These are phyloP conservation scores for Beris morrisii DNA, from an alignment of 2,888 invertebrate species.

Conservation along the genomic window DNA sequence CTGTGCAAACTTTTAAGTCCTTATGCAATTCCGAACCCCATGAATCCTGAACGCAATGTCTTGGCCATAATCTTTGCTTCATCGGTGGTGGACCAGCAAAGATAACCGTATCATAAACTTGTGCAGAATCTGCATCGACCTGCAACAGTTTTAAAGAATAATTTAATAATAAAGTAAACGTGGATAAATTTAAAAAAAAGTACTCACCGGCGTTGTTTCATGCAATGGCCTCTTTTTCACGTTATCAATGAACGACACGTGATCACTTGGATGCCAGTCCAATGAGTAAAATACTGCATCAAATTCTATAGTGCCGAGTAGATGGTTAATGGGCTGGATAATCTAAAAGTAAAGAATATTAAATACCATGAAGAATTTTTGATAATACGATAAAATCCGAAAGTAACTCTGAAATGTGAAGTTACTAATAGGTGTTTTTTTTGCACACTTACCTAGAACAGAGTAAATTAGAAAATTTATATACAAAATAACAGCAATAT, in stretches of 20 bases:
- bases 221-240: slow-evolving; percentile 75
- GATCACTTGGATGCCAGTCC: slow-evolving; percentile 97
- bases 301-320: slow-evolving; percentile 79
- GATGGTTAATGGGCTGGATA: slow-evolving; percentile 85
- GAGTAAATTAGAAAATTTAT: too few species aligned
- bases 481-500: too few species aligned
- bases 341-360: slow-evolving; percentile 59
- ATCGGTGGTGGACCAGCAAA: slow-evolving; percentile 84
- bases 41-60: slow-evolving; percentile 93
- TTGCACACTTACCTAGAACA: too few species aligned
- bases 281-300: slow-evolving; percentile 89
- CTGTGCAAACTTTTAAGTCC: slow-evolving; percentile 71
- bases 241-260: slow-evolving; percentile 96
- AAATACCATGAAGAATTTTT: not conserved
- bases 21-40: slow-evolving; percentile 94
- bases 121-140: slow-evolving; percentile 74
- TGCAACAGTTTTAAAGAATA: slow-evolving; percentile 45
- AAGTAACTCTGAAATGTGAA: not conserved
- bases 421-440: too few species aligned
- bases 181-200: slow-evolving; percentile 15
- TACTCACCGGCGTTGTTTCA: slow-evolving; percentile 68
- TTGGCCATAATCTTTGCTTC: slow-evolving; percentile 92
- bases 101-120: slow-evolving; percentile 88
- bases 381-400: not conserved
- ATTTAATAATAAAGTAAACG: slow-evolving; percentile 27